A percentile compares a stretch with the other conserved stretches of the same genome.
phyloP scores from a whole-genome alignment of 1,140 invertebrate species.

The Atta cephalotes region DNA sequence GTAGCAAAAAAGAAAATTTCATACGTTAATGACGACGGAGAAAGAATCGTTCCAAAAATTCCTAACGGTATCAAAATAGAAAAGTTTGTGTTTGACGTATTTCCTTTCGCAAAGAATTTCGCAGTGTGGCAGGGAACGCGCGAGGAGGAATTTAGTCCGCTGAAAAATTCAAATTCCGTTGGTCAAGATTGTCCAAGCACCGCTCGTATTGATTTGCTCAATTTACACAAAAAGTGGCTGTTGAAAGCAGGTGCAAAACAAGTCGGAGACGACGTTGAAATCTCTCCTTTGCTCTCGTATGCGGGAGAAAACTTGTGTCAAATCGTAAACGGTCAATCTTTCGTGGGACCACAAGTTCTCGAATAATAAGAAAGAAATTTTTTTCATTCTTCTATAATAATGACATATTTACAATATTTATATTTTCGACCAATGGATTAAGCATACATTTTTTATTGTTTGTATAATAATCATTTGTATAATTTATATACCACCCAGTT shows the following conservation, averaged over 20 bases:
- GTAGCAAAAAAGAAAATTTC: constrained; percentile 99
- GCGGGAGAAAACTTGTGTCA: constrained; percentile 93
- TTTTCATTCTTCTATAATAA: background rate
- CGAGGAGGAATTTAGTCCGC: constrained; percentile 97
- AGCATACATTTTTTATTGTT: background rate
- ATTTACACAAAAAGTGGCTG: constrained; percentile 94
- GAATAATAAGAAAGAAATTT: constrained; percentile 57
- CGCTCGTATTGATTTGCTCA: constrained; percentile 92
- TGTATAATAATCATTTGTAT: too few relatives aligned
- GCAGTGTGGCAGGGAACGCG: constrained; percentile 97
- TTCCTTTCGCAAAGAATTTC: constrained; percentile 96
- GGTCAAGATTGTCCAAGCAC: constrained; percentile 97
- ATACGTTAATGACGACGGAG: constrained; percentile 91
- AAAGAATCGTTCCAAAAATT: constrained; percentile 91
- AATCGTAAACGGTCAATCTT: constrained; percentile 89
- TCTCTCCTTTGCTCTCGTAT: constrained; percentile 97
- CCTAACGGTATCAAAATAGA: constrained; percentile 99
- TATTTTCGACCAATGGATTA: constrained; percentile 3
- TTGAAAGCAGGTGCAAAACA: constrained; percentile 93
- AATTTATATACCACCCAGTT: constrained; percentile 2
- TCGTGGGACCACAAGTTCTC: constrained; percentile 88
- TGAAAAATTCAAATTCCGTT: constrained; percentile 96
- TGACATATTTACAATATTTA: constrained; percentile 1
- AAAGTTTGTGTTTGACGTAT: constrained; percentile 99
- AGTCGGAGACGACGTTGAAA: constrained; percentile 92